Percentiles rank a stretch among this genome's conserved stretches.
These are phyloP conservation scores for Octomys mimax DNA, from an alignment of 2,797 vertebrate species.

Conservation along the genomic window DNA sequence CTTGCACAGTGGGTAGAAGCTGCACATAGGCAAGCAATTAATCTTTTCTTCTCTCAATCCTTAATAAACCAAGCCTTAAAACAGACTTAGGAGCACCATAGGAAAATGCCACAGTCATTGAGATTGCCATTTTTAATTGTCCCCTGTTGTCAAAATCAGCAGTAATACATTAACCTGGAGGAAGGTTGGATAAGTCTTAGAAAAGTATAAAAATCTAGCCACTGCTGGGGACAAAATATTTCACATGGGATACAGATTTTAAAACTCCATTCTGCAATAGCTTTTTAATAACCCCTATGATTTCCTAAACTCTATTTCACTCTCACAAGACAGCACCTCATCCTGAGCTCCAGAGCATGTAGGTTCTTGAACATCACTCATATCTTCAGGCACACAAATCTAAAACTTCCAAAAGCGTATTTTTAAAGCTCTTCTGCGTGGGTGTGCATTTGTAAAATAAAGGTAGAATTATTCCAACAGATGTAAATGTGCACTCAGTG, in stretches of 20 bases:
- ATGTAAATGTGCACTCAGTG: slow-evolving; percentile 79
- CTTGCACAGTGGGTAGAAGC: neutral
- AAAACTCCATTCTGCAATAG: slow-evolving; percentile 56
- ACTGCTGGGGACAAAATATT: slow-evolving; percentile 8
- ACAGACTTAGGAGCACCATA: slow-evolving; percentile 65
- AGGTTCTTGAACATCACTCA: slow-evolving; percentile 72
- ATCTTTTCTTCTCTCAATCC: slow-evolving; percentile 41
- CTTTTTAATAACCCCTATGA: slow-evolving; percentile 9
- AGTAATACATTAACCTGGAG: neutral
- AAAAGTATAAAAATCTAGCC: slow-evolving; percentile 69
- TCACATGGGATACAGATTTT: slow-evolving; percentile 60
- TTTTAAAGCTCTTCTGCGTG: slow-evolving; percentile 85
- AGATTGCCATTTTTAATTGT: slow-evolving; percentile 70
- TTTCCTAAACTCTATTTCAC: slow-evolving; percentile 59
- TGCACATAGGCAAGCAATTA: slow-evolving; percentile 3
- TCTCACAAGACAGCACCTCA: slow-evolving; percentile 52
- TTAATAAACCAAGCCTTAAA: slow-evolving; percentile 55
- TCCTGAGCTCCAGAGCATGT: slow-evolving; percentile 51
- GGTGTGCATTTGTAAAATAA: slow-evolving; percentile 87
- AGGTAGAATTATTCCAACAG: slow-evolving; percentile 85
- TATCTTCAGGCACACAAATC: slow-evolving; percentile 75
- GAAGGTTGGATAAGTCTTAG: slow-evolving; percentile 15
- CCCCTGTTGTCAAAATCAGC: slow-evolving; percentile 68
- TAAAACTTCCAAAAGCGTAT: slow-evolving; percentile 83
- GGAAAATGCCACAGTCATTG: slow-evolving; percentile 66